phyloP scores from a whole-genome alignment of 2,888 invertebrate species.

The Thumatha senex region DNA sequence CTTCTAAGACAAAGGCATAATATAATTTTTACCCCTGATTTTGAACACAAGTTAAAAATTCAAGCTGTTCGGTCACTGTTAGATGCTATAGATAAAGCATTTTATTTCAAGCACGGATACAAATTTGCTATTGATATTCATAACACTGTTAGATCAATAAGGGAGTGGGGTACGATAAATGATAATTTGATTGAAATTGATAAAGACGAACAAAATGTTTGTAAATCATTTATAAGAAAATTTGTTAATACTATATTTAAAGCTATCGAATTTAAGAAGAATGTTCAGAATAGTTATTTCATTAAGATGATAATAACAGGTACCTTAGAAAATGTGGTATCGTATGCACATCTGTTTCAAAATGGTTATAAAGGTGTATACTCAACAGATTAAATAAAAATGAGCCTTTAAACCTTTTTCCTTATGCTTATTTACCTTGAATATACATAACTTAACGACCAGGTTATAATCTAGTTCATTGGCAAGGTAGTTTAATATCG shows the following conservation, averaged over 20 bases:
- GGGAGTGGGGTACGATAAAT: not conserved
- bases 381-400: not conserved
- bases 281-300: not conserved
- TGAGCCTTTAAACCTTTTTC: too few relatives aligned
- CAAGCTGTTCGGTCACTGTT: not conserved
- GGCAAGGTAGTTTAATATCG: too few relatives aligned
- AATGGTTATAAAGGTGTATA: slow-evolving; percentile 3
- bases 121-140: not conserved
- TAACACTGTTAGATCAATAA: not conserved
- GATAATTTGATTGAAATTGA: not conserved
- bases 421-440: too few relatives aligned
- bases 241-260: slow-evolving; percentile 1
- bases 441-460: too few relatives aligned
- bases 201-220: not conserved
- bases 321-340: not conserved
- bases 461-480: too few relatives aligned
- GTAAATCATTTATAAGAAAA: not conserved
- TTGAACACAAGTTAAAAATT: not conserved
- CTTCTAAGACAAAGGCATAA: not conserved
- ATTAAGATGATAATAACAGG: slow-evolving; percentile 1
- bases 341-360: not conserved
- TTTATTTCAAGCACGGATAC: not conserved
- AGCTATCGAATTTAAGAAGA: not conserved
- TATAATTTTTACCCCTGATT: not conserved
- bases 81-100: slow-evolving; percentile 1